Conservation (phyloP, 2,797 vertebrate genomes). For the Muraenolepis orangiensis region DNA sequence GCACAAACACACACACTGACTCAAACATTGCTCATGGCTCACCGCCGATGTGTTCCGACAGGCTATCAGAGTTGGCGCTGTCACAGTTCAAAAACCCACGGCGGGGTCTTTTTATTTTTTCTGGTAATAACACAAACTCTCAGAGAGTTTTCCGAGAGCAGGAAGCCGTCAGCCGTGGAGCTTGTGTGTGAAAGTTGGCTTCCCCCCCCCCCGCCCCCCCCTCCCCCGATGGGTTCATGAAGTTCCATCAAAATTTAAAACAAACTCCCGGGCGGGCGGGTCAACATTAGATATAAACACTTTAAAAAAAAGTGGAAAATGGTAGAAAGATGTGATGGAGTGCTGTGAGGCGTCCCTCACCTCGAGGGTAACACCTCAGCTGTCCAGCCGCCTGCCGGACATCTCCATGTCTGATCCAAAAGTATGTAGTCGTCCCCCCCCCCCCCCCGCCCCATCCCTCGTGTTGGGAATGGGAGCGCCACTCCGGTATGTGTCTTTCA, state of each 20-base stretch:
- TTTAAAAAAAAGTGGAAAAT: too few relatives aligned
- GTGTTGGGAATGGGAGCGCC: slow-evolving; percentile 62
- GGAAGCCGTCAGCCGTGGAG: neutral
- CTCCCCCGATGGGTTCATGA: neutral
- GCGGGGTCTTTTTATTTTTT: neutral
- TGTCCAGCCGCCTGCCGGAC: too few relatives aligned
- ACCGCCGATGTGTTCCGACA: slow-evolving; percentile 2
- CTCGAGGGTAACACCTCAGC: too few relatives aligned
- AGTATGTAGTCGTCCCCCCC: too few relatives aligned
- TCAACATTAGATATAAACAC: too few relatives aligned
- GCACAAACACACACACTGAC: too few relatives aligned
- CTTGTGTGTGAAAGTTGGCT: too few relatives aligned
- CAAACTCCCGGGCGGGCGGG: too few relatives aligned
- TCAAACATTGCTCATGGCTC: neutral
- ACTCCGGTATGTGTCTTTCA: slow-evolving; percentile 54
- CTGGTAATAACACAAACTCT: neutral
- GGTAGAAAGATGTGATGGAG: too few relatives aligned
- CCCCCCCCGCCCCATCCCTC: slow-evolving; percentile 31
- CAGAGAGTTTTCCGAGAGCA: neutral
- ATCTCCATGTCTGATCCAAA: slow-evolving; percentile 4
- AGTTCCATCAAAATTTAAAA: neutral
- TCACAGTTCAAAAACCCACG: neutral
- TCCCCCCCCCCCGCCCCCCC: too few relatives aligned
- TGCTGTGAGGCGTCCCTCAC: too few relatives aligned
- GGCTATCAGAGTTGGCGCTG: neutral